Conservation (phyloP, 1,140 invertebrate species). For the Theocolax elegans region DNA sequence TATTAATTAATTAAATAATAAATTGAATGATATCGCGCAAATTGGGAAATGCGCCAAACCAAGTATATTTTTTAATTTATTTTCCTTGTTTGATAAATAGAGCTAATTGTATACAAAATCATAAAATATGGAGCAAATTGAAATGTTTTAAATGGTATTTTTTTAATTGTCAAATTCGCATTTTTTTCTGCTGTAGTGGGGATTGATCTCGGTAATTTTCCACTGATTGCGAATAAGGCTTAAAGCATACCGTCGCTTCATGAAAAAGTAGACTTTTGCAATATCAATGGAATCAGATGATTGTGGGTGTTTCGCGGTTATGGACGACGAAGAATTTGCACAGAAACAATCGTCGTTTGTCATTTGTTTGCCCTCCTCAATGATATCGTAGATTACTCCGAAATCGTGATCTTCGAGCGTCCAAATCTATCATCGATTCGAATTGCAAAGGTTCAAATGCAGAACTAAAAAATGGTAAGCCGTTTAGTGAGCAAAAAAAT, state of each 20-base stretch:
- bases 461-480: constrained; percentile 35
- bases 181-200: too few relatives aligned
- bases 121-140: too few relatives aligned
- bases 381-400: background rate
- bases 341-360: constrained; percentile 9
- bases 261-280: constrained; percentile 28
- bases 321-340: constrained; percentile 13
- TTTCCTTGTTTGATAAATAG: too few relatives aligned
- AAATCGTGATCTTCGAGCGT: background rate
- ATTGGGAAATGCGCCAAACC: too few relatives aligned
- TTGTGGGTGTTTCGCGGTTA: constrained; percentile 38
- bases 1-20: too few relatives aligned
- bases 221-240: constrained; percentile 8
- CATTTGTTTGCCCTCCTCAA: background rate
- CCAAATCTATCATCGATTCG: too few relatives aligned
- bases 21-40: too few relatives aligned
- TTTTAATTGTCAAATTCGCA: too few relatives aligned
- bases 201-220: too few relatives aligned
- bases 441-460: background rate
- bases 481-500: background rate
- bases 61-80: too few relatives aligned
- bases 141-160: too few relatives aligned
- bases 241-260: background rate
- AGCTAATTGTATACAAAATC: too few relatives aligned
- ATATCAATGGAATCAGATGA: constrained; percentile 39